Evolutionary conservation across 92 coral and sea anemone species (phyloP).

Genomic region (Metridium senile): DNA sequence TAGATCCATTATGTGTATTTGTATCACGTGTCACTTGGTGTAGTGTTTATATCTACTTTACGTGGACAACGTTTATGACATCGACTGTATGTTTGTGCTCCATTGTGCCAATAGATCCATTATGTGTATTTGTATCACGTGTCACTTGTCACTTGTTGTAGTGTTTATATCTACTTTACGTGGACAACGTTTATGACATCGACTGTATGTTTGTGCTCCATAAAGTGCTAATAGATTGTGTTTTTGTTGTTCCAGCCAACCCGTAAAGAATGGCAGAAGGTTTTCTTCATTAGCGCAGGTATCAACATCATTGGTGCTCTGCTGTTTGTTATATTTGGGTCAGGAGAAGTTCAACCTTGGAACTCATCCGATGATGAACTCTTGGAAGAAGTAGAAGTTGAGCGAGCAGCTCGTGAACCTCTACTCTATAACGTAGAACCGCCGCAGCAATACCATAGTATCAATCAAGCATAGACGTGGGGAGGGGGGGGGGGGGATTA

Average conservation of each 20-base stretch:
- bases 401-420: not conserved
- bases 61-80: too few species aligned
- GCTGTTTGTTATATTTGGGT: constrained; percentile 49
- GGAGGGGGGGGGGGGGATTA: too few species aligned
- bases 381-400: not conserved
- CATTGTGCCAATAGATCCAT: not conserved
- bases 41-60: too few species aligned
- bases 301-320: constrained; percentile 73
- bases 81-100: too few species aligned
- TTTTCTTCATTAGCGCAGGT: constrained; percentile 79
- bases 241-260: constrained; percentile 69
- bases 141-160: too few species aligned
- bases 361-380: not conserved
- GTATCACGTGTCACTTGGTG: too few species aligned
- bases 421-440: not conserved
- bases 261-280: constrained; percentile 91
- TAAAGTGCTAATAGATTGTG: too few species aligned
- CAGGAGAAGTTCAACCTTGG: constrained; percentile 68
- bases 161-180: too few species aligned
- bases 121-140: too few species aligned
- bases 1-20: too few species aligned
- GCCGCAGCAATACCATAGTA: not conserved
- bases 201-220: too few species aligned
- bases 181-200: too few species aligned
- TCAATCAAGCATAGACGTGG: not conserved